Evolutionary conservation across 1,140 invertebrate genomes (phyloP).

Genomic region (Drosophila arawakana): DNA sequence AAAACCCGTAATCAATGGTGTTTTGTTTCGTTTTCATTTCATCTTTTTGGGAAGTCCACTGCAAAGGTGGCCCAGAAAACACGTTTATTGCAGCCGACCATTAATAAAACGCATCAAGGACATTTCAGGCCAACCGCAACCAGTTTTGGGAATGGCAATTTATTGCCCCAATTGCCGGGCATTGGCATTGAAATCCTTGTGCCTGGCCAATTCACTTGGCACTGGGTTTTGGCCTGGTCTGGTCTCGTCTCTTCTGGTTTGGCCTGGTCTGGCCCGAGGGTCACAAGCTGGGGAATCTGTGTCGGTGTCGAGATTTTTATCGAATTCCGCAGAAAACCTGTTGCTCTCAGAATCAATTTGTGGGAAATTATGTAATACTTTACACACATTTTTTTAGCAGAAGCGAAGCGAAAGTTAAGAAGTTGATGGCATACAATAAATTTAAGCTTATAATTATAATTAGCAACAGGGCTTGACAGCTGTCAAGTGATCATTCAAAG

Average conservation of each 20-base stretch:
- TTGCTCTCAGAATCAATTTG: slow-evolving; percentile 61
- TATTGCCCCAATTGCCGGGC: slow-evolving; percentile 72
- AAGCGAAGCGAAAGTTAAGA: slow-evolving; percentile 39
- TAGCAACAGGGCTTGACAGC: slow-evolving; percentile 16
- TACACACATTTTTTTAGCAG: slow-evolving; percentile 21
- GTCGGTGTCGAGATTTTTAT: slow-evolving; percentile 31
- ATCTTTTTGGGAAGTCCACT: neutral
- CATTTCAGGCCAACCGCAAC: slow-evolving; percentile 60
- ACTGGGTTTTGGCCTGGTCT: no score
- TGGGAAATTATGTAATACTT: slow-evolving; percentile 67
- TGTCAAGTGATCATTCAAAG: slow-evolving; percentile 32
- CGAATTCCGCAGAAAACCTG: slow-evolving; percentile 59
- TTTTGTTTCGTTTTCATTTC: neutral
- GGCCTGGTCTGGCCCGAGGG: slow-evolving; percentile 46
- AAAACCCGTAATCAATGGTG: neutral
- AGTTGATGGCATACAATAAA: slow-evolving; percentile 27
- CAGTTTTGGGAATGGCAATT: slow-evolving; percentile 66
- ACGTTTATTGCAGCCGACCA: slow-evolving; percentile 61
- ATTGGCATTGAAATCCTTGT: slow-evolving; percentile 80
- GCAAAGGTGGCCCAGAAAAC: slow-evolving; percentile 56
- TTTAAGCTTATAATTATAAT: slow-evolving; percentile 36
- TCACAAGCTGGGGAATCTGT: slow-evolving; percentile 34
- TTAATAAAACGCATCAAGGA: slow-evolving; percentile 77
- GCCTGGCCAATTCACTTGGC: slow-evolving; percentile 4
- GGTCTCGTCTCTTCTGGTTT: neutral